These are phyloP conservation scores for Serilophus lunatus DNA, from an alignment of 2,113 vertebrate species.

Conservation along the genomic window DNA sequence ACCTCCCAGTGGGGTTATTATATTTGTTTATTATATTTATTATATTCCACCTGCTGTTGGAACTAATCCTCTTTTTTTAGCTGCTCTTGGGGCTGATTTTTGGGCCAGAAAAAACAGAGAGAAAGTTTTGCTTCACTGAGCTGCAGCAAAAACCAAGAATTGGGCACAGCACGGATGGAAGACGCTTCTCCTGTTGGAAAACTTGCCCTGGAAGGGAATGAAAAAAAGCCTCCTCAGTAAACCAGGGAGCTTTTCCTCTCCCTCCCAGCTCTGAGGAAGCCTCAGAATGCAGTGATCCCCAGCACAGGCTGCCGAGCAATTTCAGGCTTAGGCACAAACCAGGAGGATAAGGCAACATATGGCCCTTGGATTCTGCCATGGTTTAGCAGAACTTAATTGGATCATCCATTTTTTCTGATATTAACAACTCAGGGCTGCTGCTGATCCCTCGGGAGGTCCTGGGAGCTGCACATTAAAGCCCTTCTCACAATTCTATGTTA, in stretches of 20 bases:
- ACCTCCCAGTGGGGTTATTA: not conserved
- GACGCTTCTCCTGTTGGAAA: not conserved
- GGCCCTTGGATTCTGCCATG: slow-evolving; percentile 10
- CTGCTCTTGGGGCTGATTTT: not conserved
- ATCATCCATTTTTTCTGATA: slow-evolving; percentile 66
- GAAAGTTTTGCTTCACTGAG: not conserved
- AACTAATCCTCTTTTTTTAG: not conserved
- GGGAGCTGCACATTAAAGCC: slow-evolving; percentile 56
- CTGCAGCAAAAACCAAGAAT: not conserved
- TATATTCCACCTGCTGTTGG: not conserved
- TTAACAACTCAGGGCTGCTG: slow-evolving; percentile 44
- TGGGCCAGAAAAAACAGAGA: not conserved
- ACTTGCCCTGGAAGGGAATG: not conserved
- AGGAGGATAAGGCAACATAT: slow-evolving; percentile 38
- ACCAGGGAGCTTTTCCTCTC: not conserved
- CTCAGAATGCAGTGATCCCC: not conserved
- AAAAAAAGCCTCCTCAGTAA: not conserved
- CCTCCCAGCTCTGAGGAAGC: not conserved
- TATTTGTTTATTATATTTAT: too few relatives aligned
- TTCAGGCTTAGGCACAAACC: not conserved
- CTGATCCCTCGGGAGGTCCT: slow-evolving; percentile 18
- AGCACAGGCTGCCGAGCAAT: not conserved
- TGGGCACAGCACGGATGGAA: not conserved
- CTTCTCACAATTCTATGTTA: slow-evolving; percentile 24
- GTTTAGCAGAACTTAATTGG: slow-evolving; percentile 59